Evolutionary conservation across 2,888 invertebrate genomes (phyloP), one percentile per base, ranked within the genome.

Genomic region (Polydrusus pterygomalis): DNA sequence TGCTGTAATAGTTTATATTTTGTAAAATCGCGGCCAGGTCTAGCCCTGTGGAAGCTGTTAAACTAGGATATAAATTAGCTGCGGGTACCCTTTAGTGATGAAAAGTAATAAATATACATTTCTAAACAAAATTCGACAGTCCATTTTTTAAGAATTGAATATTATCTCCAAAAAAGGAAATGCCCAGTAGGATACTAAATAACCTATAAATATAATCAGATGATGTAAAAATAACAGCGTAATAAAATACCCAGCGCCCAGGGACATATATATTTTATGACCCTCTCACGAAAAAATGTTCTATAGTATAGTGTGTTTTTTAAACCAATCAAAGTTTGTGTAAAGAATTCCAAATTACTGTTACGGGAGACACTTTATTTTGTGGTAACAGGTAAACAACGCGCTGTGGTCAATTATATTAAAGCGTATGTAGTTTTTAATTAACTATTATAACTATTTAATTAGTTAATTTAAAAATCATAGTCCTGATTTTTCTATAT

Each of bases 221-320:
- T 17, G 17, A 17, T n/a, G n/a, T 17, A 17, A 47, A 47, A 47
- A n/a, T 47, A 17, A 47, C 17, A 47, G 17, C 1, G 47, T 17
- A 15, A 47, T 47, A 47, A 47, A 47, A 15, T 13, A 47, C 17
- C 34, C 7, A 17, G n/a, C n/a, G n/a, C n/a, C n/a, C n/a, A n/a
- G n/a, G n/a, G 17, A 47, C n/a, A 47, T 47, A 47, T 17, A 47
- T 0, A 30, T 54, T 54, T 54, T 54, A 54, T 8, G 54, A 25
- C 15, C 25, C 11, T 54, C 54, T 54, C 54, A n/a, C 20, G 25
- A 54, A 34, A 10, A 54, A 54, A 54, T 54, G 54, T 13, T 54
- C 54, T 54, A 13, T 54, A 13, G 8, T 54, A n/a, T 54, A 54
- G n/a, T n/a, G n/a, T n/a, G n/a, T n/a, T 20, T 54, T 54, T 54